Evolutionary conservation across 2,797 vertebrate genomes (phyloP).

Genomic region (Halcyon chelicuti): DNA sequence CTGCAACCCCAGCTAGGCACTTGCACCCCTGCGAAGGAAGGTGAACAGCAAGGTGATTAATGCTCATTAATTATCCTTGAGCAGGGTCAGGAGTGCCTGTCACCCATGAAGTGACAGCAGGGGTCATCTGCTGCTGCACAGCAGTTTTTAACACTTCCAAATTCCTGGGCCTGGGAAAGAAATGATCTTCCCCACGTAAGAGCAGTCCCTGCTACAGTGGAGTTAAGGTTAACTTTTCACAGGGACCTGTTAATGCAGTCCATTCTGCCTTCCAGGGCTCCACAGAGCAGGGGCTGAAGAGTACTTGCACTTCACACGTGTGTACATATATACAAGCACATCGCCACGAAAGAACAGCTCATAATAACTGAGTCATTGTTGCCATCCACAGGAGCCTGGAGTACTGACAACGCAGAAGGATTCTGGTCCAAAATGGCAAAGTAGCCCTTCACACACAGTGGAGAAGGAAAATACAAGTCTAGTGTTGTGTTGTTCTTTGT

Average conservation of each 20-base stretch:
- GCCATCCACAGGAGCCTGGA: slow-evolving; percentile 69
- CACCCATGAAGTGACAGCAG: neutral
- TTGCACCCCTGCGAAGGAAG: neutral
- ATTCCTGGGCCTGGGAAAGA: neutral
- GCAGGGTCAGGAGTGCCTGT: slow-evolving; percentile 6
- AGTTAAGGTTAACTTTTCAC: neutral
- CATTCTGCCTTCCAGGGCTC: neutral
- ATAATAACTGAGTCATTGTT: slow-evolving; percentile 65
- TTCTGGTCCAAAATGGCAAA: slow-evolving; percentile 47
- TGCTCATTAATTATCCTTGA: slow-evolving; percentile 35
- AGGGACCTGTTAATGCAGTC: neutral
- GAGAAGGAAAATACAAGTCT: slow-evolving; percentile 21
- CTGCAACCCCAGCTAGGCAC: neutral
- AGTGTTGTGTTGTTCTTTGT: neutral
- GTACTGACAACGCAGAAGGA: slow-evolving; percentile 3
- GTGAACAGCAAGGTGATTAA: slow-evolving; percentile 28
- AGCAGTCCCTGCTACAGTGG: neutral
- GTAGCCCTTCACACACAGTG: neutral
- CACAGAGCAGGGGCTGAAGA: neutral
- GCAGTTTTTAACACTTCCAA: neutral
- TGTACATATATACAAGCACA: neutral
- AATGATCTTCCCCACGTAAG: accelerated
- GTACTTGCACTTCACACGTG: accelerated
- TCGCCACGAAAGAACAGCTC: neutral
- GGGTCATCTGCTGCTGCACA: slow-evolving; percentile 3